Evolutionary conservation across 2,888 invertebrate species (phyloP), one percentile per base, ranked within the genome.

Genomic region (Sinelater perroti): DNA sequence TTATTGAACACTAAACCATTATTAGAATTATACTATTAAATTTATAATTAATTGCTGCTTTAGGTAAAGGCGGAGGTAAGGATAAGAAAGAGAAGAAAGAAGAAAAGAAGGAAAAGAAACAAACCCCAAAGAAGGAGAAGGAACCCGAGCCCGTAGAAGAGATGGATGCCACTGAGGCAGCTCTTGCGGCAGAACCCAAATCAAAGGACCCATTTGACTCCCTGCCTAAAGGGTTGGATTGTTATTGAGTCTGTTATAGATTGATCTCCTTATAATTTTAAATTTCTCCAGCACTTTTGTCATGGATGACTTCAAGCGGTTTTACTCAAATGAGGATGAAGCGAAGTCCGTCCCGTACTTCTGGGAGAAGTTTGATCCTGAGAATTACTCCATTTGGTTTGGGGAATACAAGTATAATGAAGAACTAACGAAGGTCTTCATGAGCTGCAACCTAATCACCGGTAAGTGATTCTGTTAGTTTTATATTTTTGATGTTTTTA

Each of bases 401-500:
- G 90, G 94, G 47, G 96, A 97, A 83, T 99, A 99, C 85, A 96
- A 97, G 80, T 98, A 93, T 81, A 90, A 91, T 59, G 84, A 95
- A 58, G 97, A 99, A 77, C 85, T 98, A 14, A 83, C 89, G 64
- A 91, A 93, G 80, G 88, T 91, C 35, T 98, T 97, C 84, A 98
- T 98, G 98, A 95, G 95, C 78, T 96, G 97, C 80, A 99, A 99
- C 82, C 87, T 99, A 56, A 96, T 99, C 76, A 87, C 91, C 62
- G 95, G 91, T 89, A 71, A 69, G 45, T 40, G 8, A 6, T 24
- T 6, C 24, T 6, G 24, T 24, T n/a, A n/a, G n/a, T n/a, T n/a
- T n/a, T n/a, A n/a, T n/a, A n/a, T n/a, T n/a, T n/a, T 16, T 51
- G 10, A 24, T 17, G 8, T 21, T 21, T 17, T 8, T 7, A 33